Evolutionary conservation across 2,888 invertebrate species (phyloP).

Genomic region (Pseudococcus viburni): DNA sequence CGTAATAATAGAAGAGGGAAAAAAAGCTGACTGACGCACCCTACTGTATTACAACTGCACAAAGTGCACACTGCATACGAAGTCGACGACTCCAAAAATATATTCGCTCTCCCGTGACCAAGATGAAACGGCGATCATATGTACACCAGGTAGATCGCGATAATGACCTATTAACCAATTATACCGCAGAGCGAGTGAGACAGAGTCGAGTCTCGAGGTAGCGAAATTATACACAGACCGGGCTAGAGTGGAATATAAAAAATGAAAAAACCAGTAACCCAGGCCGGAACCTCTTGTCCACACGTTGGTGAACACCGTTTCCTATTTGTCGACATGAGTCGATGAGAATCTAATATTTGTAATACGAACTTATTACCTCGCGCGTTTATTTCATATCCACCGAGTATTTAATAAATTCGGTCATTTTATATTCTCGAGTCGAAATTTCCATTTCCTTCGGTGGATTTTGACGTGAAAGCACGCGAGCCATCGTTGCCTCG

Average conservation of each 20-base stretch:
- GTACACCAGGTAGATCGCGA: slow-evolving; percentile 23
- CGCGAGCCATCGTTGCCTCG: background rate
- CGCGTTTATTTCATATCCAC: background rate
- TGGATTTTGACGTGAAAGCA: background rate
- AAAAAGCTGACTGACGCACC: slow-evolving; percentile 32
- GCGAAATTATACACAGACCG: background rate
- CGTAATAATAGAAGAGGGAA: background rate
- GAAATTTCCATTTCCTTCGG: slow-evolving; percentile 20
- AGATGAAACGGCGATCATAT: slow-evolving; percentile 53
- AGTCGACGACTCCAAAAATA: slow-evolving; percentile 38
- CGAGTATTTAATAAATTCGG: background rate
- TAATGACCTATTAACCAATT: slow-evolving; percentile 63
- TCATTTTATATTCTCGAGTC: background rate
- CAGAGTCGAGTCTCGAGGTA: background rate
- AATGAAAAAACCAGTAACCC: slow-evolving; percentile 22
- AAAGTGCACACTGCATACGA: background rate
- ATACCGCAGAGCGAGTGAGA: slow-evolving; percentile 7
- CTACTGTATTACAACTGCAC: background rate
- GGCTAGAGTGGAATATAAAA: background rate
- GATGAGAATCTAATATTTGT: slow-evolving; percentile 14
- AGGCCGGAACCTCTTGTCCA: slow-evolving; percentile 21
- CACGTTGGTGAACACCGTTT: slow-evolving; percentile 35
- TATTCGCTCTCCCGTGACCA: slow-evolving; percentile 64
- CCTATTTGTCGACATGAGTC: slow-evolving; percentile 27
- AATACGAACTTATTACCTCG: background rate